A percentile compares a stretch with the other conserved stretches of the same genome.
Evolutionary conservation across 2,888 invertebrate species (phyloP).

Genomic region (Pachydiplax longipennis): DNA sequence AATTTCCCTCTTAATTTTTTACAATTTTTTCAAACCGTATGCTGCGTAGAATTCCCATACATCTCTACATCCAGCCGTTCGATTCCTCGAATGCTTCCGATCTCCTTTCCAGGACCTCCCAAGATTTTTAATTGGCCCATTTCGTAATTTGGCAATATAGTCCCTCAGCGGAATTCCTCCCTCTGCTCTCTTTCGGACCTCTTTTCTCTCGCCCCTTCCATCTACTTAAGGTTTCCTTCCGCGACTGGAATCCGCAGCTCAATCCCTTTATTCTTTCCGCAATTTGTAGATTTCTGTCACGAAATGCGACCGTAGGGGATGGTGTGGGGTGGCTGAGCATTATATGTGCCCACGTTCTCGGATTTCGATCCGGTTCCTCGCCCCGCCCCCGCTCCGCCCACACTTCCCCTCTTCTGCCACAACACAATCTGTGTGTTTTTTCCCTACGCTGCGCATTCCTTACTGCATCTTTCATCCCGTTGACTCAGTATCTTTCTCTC

Average conservation of each 20-base stretch:
- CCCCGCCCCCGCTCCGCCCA: not conserved
- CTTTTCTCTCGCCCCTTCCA: not conserved
- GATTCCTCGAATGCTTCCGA: not conserved
- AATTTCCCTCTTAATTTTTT: not conserved
- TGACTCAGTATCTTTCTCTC: not conserved
- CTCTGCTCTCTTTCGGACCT: not conserved
- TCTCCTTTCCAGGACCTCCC: not conserved
- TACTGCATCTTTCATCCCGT: not conserved
- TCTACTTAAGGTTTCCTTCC: not conserved
- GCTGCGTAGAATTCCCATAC: not conserved
- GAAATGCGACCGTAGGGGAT: not conserved
- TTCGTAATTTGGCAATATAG: not conserved
- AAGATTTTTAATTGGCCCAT: not conserved
- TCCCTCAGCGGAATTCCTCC: not conserved
- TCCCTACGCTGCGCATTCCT: not conserved
- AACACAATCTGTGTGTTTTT: not conserved
- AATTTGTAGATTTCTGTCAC: conserved; percentile 2
- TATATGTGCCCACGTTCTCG: not conserved
- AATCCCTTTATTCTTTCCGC: not conserved
- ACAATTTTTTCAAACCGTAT: not conserved
- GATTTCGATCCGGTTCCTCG: not conserved
- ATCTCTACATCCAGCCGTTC: not conserved
- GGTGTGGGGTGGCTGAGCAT: not conserved
- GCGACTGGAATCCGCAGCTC: not conserved
- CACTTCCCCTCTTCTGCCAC: not conserved